Evolutionary conservation across 2,888 invertebrate species (phyloP).

Genomic region (Drosophila helvetica): DNA sequence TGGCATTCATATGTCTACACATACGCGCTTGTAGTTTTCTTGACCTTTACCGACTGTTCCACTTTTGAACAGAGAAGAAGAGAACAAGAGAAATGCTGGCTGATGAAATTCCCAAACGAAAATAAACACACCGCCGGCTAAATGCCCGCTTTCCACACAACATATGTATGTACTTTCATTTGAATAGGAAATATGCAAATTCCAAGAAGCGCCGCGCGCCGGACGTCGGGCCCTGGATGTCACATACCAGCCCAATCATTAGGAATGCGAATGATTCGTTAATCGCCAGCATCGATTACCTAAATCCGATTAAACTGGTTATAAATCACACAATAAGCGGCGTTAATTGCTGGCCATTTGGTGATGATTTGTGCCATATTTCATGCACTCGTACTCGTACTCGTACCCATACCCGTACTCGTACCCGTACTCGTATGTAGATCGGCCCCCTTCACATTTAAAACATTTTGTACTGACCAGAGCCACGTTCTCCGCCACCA

Average conservation of each 20-base stretch:
- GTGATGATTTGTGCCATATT: conserved; percentile 10
- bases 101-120: conserved; percentile 54
- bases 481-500: not conserved
- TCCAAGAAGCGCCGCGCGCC: conserved; percentile 37
- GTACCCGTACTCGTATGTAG: conserved; percentile 18
- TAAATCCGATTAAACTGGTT: conserved; percentile 17
- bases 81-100: conserved; percentile 30
- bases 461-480: conserved; percentile 26
- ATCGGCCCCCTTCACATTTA: conserved; percentile 11
- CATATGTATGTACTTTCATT: conserved; percentile 23
- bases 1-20: conserved; percentile 12
- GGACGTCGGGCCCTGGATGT: conserved; percentile 1
- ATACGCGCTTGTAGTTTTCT: conserved; percentile 38
- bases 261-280: conserved; percentile 45
- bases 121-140: conserved; percentile 35
- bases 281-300: conserved; percentile 26
- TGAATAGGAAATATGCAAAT: conserved; percentile 24
- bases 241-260: conserved; percentile 33
- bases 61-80: conserved; percentile 28
- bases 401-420: not conserved
- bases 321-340: conserved; percentile 23
- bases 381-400: conserved; percentile 19
- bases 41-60: conserved; percentile 43
- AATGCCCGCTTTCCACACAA: conserved; percentile 23
- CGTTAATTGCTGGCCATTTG: conserved; percentile 10